A percentile compares a stretch with the other conserved stretches of the same genome.
phyloP scores from a whole-genome alignment of 2,797 vertebrate species.

The Linurgus olivaceus region DNA sequence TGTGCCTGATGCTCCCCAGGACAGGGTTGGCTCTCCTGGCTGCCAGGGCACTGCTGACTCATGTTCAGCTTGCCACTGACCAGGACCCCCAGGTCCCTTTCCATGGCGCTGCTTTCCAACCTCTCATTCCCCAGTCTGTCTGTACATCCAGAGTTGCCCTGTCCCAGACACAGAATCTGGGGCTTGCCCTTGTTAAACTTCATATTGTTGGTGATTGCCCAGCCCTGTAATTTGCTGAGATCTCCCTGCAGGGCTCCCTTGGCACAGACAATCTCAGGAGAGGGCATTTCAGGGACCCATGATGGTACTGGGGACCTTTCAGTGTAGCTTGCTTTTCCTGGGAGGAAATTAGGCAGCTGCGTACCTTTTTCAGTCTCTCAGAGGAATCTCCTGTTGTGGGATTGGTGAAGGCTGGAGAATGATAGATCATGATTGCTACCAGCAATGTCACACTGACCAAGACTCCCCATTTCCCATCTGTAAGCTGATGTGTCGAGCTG shows the following conservation, averaged over 20 bases:
- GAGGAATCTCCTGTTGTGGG: neutral
- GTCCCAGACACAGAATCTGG: neutral
- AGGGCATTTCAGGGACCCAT: neutral
- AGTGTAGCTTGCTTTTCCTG: neutral
- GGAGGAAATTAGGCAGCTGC: neutral
- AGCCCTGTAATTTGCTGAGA: neutral
- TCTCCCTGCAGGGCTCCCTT: neutral
- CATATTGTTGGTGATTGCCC: neutral
- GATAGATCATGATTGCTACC: neutral
- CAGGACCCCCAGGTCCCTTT: neutral
- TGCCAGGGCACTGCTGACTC: neutral
- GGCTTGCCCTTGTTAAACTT: neutral
- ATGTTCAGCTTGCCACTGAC: rapidly evolving
- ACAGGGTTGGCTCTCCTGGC: neutral
- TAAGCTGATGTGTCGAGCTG: neutral
- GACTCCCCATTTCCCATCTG: neutral
- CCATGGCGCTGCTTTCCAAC: neutral
- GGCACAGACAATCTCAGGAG: neutral
- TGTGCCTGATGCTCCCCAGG: neutral
- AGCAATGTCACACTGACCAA: rapidly evolving
- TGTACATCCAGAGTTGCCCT: neutral
- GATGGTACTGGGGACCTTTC: neutral
- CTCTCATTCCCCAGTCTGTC: neutral
- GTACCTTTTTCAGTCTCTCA: neutral
- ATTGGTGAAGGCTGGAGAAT: neutral